Base-by-base conservation (phyloP, 2,797 vertebrate genomes). In the Parauchenoglanis punctatus region DNA sequence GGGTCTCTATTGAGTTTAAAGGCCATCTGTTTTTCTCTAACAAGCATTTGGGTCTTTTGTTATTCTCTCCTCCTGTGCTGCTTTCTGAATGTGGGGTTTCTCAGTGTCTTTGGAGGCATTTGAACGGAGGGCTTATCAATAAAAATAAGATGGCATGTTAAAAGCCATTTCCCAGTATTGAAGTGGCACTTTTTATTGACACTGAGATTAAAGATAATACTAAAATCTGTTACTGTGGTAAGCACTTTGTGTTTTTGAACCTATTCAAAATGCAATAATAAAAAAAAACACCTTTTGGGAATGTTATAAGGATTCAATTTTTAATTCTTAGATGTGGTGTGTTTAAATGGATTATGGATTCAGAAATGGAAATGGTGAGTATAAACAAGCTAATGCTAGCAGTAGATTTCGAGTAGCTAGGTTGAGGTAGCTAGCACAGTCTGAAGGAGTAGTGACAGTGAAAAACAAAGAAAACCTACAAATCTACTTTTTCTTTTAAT, bases 11-110 rank as follows among this genome's bases (percentile, higher is more conserved):
- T 89, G 93, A 94, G 93, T 94, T 93, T 94, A 94, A 94, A 93
- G 94, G 92, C 96, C 95, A 96, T 96, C 95, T 96, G 95, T 95
- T 95, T 96, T 93, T 90, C 91, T 94, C 94, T 95, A 95, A 96
- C 94, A 95, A 94, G 95, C 95, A 94, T 95, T 94, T 65, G 85
- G 63, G 52, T 54, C 78, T 67, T 88, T 88, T 89, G 83, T 86
- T 80, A 65, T 87, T 84, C 78, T 82, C 67, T 72, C 80, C 20
- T 18, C 56, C 56, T 85, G 61, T 85, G 25, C 68, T 70, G 56
- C 49, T 80, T 80, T 46, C 44, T 84, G 25, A 83, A 76, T 40
- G 58, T 54, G 54, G 56, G 10, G 18, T 82, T 76, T 76, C 25
- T 18, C 44, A 0, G 25, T 80, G 77, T 84, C 87, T 59, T 46